Evolutionary conservation across 2,113 vertebrate genomes (phyloP).

Genomic region (Sminthopsis crassicaudata): DNA sequence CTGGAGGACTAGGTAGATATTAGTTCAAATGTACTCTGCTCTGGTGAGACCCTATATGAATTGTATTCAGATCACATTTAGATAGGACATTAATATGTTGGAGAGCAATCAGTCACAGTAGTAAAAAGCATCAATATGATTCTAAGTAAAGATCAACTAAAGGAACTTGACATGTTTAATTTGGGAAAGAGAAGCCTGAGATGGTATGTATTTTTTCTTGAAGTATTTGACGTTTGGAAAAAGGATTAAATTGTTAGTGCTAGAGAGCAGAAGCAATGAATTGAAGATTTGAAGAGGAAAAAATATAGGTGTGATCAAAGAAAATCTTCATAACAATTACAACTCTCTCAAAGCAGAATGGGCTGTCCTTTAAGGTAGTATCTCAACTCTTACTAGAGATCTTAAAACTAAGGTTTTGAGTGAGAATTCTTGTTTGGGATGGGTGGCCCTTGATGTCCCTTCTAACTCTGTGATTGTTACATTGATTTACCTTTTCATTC

Average conservation of each 20-base stretch:
- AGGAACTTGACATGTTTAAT: not conserved
- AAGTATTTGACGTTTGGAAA: not conserved
- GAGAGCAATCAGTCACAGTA: not conserved
- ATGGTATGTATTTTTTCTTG: not conserved
- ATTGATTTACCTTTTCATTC: not conserved
- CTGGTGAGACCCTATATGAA: not conserved
- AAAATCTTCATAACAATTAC: not conserved
- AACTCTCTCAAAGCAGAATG: not conserved
- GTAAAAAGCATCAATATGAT: not conserved
- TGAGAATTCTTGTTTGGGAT: not conserved
- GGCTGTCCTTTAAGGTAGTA: not conserved
- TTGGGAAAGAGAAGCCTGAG: not conserved
- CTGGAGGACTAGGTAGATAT: not conserved
- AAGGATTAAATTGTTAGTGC: not conserved
- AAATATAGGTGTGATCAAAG: not conserved
- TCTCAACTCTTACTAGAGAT: not conserved
- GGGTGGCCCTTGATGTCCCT: not conserved
- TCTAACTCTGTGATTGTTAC: not conserved
- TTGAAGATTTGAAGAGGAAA: not conserved
- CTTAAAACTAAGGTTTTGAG: not conserved
- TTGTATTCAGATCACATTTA: not conserved
- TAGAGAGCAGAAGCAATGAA: not conserved
- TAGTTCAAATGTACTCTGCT: not conserved
- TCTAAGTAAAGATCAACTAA: not conserved
- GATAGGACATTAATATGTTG: not conserved